Conservation (phyloP, 2,888 invertebrate genomes). For the Choreutis nemorana region DNA sequence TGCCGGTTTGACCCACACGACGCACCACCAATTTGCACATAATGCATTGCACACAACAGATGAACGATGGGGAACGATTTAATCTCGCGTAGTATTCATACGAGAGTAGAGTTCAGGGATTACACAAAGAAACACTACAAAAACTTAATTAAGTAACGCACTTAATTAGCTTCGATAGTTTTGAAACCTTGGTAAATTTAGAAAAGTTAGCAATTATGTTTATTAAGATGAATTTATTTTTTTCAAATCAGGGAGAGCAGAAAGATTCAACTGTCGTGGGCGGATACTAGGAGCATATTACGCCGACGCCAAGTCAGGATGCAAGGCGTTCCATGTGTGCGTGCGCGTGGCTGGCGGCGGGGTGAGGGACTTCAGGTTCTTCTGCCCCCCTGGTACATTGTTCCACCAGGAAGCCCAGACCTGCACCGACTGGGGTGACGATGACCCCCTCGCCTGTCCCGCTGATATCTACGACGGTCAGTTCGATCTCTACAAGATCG, state of each 20-base stretch:
- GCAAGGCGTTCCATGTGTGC: slow-evolving; percentile 91
- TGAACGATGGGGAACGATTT: slow-evolving; percentile 4
- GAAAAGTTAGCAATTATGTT: too few species aligned
- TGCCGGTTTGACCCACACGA: slow-evolving; percentile 11
- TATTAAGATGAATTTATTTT: too few species aligned
- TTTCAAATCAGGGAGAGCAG: slow-evolving; percentile 48
- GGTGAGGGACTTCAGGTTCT: slow-evolving; percentile 83
- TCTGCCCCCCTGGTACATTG: slow-evolving; percentile 88
- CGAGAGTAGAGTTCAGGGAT: too few species aligned
- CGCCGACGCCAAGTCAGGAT: slow-evolving; percentile 85
- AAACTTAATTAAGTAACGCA: too few species aligned
- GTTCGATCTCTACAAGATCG: slow-evolving; percentile 84
- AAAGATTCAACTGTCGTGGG: slow-evolving; percentile 79
- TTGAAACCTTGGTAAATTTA: too few species aligned
- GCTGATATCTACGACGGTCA: slow-evolving; percentile 85
- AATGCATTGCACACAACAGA: slow-evolving; percentile 4
- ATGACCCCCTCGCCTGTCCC: slow-evolving; percentile 78
- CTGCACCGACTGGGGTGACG: slow-evolving; percentile 90
- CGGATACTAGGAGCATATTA: slow-evolving; percentile 90
- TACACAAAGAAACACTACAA: too few species aligned
- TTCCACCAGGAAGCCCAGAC: slow-evolving; percentile 94
- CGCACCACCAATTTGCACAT: slow-evolving; percentile 6
- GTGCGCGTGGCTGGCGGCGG: slow-evolving; percentile 84
- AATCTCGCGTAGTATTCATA: too few species aligned
- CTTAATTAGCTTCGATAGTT: too few species aligned